phyloP scores from a whole-genome alignment of 1,140 invertebrate genomes.

The Bombus sibiricus region DNA sequence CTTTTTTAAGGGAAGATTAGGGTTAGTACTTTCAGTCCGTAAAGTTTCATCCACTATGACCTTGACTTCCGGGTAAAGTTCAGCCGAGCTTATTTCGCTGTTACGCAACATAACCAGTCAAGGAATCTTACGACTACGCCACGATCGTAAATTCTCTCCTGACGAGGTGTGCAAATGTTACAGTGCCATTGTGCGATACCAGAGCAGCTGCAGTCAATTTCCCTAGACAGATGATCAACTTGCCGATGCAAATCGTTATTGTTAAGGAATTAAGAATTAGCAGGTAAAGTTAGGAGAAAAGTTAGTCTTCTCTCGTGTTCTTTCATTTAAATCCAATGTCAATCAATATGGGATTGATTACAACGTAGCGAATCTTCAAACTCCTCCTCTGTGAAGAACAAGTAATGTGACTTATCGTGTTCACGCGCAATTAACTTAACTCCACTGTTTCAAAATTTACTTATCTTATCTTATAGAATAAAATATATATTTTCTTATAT shows the following conservation, averaged over 20 bases:
- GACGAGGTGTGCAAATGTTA: conserved; percentile 46
- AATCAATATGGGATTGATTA: no score
- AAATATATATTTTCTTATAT: no score
- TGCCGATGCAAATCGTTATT: conserved; percentile 39
- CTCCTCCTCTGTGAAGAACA: no score
- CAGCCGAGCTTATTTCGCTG: conserved; percentile 29
- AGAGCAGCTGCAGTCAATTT: conserved; percentile 59
- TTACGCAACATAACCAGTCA: conserved; percentile 47
- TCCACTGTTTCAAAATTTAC: no score
- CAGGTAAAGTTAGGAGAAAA: no score
- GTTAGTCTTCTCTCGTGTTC: no score
- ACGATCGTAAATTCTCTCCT: conserved; percentile 60
- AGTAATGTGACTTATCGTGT: no score
- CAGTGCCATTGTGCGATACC: conserved; percentile 26
- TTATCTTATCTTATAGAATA: no score
- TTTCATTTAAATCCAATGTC: no score
- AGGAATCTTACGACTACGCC: conserved; percentile 28
- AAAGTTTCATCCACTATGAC: conserved; percentile 40
- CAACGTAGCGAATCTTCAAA: no score
- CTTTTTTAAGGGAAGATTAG: background rate
- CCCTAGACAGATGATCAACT: conserved; percentile 59
- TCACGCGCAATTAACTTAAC: no score
- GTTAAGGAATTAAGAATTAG: background rate
- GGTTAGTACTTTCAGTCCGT: background rate
- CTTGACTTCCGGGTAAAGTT: conserved; percentile 56